Evolutionary conservation across 2,797 vertebrate species (phyloP), one percentile per base, ranked within the genome.

Genomic region (Acomys russatus): DNA sequence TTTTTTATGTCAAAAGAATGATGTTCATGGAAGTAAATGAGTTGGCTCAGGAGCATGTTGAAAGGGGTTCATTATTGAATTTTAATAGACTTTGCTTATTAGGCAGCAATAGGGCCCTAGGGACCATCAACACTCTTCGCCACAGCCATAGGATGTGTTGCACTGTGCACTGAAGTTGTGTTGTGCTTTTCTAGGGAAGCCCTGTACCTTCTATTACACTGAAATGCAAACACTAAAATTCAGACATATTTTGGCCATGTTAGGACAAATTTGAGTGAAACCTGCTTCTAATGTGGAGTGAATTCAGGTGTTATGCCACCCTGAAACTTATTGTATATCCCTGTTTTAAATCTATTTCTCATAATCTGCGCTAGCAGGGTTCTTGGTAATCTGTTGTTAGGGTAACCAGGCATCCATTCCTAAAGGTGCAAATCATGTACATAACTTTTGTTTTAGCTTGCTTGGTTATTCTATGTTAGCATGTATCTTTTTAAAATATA

Each of bases 201-300:
- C 94, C 78, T 74, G n/a, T 97, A 98, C 98, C 61, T 97, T 98
- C 87, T 97, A 23, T 94, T 96, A 76, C 89, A 66, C 73, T 96
- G 70, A 92, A 96, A 70, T 54, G 3, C 89, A 84, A 70, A 92
- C 6, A 88, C 97, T 97, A 76, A 66, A 96, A 97, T 97, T 95
- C 94, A 96, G 98, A 96, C 66, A 82, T 79, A 23, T 92, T 96
- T 78, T 95, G 54, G 70, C 96, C 96, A 61, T 0, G 73, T 94
- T 78, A 64, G 70, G 96, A 95, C 28, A 51, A 90, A 97, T 95
- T 66, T 95, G 25, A 97, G 79, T 97, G 79, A 92, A 95, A 96
- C 88, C 30, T 77, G 66, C 82, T 90, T 64, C 97, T 88, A 80
- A 93, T 77, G 18, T 93, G 38, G 93, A 86, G 17, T 90, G 44